Evolutionary conservation across 1,140 invertebrate genomes (phyloP).

Genomic region (Oncopeltus fasciatus): DNA sequence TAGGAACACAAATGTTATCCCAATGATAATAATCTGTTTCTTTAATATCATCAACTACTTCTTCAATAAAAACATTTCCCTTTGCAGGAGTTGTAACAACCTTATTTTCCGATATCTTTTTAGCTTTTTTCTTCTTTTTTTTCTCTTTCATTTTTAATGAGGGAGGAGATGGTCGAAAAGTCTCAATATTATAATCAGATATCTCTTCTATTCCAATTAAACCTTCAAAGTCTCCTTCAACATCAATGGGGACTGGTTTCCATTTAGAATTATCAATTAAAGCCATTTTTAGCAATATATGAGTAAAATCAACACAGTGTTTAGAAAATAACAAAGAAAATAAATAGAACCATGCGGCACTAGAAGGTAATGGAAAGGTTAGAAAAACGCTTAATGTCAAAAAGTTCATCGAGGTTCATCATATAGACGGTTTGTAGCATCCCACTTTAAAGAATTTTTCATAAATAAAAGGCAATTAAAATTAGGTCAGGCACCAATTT

Average conservation of each 20-base stretch:
- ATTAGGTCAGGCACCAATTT: no score
- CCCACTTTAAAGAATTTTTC: no score
- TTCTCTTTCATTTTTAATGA: neutral
- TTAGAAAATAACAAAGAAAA: no score
- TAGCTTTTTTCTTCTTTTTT: neutral
- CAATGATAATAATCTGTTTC: slow-evolving; percentile 36
- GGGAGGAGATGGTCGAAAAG: neutral
- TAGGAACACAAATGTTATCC: slow-evolving; percentile 52
- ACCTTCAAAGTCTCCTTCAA: slow-evolving; percentile 7
- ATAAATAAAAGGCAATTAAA: no score
- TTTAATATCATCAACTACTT: neutral
- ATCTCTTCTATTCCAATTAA: slow-evolving; percentile 14
- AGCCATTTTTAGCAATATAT: neutral
- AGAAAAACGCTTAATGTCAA: no score
- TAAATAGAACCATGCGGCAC: no score
- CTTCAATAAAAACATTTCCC: neutral
- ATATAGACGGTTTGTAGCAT: no score
- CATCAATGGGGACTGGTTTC: slow-evolving; percentile 3
- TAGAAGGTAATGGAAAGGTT: no score
- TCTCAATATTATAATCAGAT: slow-evolving; percentile 10
- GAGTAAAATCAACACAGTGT: neutral
- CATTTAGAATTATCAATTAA: neutral
- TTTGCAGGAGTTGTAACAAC: neutral
- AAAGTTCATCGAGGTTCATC: no score
- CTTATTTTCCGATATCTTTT: neutral